Percentiles rank a stretch among this genome's conserved stretches.
Evolutionary conservation across 2,113 vertebrate genomes (phyloP).

Genomic region (Piaya cayana): DNA sequence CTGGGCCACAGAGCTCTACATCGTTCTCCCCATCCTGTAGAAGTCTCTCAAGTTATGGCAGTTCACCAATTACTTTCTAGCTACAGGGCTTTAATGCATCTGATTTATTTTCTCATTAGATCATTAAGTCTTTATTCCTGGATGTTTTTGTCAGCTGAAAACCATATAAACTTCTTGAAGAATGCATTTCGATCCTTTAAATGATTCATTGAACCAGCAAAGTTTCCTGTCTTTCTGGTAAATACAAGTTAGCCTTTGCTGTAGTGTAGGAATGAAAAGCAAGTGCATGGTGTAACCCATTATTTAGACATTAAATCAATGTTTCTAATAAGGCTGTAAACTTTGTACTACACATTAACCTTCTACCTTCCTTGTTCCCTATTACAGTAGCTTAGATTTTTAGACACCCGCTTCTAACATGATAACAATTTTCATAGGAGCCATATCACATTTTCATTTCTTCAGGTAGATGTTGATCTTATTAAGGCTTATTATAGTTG

Average conservation of each 20-base stretch:
- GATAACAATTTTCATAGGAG: not conserved
- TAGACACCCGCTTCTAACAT: not conserved
- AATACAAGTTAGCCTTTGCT: not conserved
- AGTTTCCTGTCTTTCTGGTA: not conserved
- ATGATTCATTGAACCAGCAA: not conserved
- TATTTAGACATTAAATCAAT: not conserved
- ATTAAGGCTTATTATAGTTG: not conserved
- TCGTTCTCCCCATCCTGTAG: rapidly evolving
- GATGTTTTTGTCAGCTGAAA: conserved; percentile 2
- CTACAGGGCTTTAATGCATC: not conserved
- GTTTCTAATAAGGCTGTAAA: not conserved
- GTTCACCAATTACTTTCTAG: not conserved
- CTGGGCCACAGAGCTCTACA: not conserved
- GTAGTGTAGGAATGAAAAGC: not conserved
- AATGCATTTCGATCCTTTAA: not conserved
- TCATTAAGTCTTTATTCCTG: not conserved
- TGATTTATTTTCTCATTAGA: not conserved
- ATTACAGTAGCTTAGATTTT: not conserved
- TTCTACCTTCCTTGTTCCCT: not conserved
- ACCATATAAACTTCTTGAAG: not conserved
- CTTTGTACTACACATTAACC: not conserved
- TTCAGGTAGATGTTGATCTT: not conserved
- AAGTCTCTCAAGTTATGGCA: not conserved
- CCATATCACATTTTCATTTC: not conserved
- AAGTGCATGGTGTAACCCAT: not conserved